phyloP scores from a whole-genome alignment of 2,797 vertebrate genomes.

The Manis crassicaudata region DNA sequence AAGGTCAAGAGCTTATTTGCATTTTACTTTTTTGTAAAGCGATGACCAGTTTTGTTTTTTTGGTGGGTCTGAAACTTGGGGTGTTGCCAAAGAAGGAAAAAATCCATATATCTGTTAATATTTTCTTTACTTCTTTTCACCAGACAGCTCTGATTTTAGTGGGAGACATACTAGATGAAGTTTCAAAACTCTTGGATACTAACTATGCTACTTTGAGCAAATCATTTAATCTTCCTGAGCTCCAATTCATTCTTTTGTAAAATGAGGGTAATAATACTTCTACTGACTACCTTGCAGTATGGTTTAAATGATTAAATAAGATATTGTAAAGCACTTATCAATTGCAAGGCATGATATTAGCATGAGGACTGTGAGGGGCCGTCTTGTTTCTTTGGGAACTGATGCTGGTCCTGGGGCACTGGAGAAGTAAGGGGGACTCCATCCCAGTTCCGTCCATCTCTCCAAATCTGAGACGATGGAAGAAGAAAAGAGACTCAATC shows the following conservation, averaged over 20 bases:
- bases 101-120: constrained; percentile 29
- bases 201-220: neutral
- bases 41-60: neutral
- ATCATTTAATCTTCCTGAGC: neutral
- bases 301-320: neutral
- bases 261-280: neutral
- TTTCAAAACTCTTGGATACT: constrained; percentile 18
- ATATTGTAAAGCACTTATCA: neutral
- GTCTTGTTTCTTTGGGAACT: neutral
- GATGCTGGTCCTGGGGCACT: neutral
- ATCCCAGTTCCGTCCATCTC: neutral
- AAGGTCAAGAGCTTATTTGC: constrained; percentile 19
- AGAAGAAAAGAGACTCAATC: neutral
- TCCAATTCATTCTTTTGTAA: neutral
- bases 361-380: neutral
- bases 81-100: constrained; percentile 16
- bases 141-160: neutral
- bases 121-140: constrained; percentile 30
- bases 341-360: neutral
- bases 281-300: neutral
- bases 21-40: constrained; percentile 27
- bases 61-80: neutral
- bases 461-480: neutral
- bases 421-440: neutral
- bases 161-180: neutral